Percentiles rank a stretch among this genome's conserved stretches.
These are phyloP conservation scores for Antitype chi DNA, from an alignment of 2,888 invertebrate species.

Conservation along the genomic window DNA sequence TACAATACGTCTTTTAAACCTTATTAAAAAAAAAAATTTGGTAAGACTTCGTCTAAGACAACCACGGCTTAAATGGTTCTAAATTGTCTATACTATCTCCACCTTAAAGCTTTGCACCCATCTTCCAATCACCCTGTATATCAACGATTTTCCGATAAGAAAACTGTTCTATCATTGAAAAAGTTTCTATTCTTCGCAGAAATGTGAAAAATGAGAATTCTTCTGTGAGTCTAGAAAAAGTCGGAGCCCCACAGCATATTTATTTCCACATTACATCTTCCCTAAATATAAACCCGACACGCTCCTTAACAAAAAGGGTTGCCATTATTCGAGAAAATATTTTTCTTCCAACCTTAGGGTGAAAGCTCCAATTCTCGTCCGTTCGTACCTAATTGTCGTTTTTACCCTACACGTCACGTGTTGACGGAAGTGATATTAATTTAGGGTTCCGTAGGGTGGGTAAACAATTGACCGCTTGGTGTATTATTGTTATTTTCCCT, in stretches of 20 bases:
- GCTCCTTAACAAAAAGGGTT: conserved; percentile 61
- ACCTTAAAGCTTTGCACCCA: too few relatives aligned
- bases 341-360: conserved; percentile 62
- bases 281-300: conserved; percentile 57
- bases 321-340: conserved; percentile 66
- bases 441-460: conserved; percentile 81
- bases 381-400: conserved; percentile 68
- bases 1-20: too few relatives aligned
- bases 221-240: not conserved
- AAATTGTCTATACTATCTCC: too few relatives aligned
- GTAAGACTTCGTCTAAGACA: too few relatives aligned
- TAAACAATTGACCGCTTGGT: conserved; percentile 79
- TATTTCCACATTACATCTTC: conserved; percentile 51
- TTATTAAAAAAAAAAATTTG: too few relatives aligned
- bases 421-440: conserved; percentile 87
- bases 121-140: too few relatives aligned
- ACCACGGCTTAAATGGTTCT: too few relatives aligned
- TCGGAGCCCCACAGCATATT: conserved; percentile 31
- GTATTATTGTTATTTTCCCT: conserved; percentile 74
- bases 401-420: conserved; percentile 80
- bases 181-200: not conserved
- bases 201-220: not conserved
- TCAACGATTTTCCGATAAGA: not conserved
- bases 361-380: conserved; percentile 57
- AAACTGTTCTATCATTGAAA: not conserved